Conservation (phyloP, 2,113 vertebrate genomes). For the Neotoma lepida region DNA sequence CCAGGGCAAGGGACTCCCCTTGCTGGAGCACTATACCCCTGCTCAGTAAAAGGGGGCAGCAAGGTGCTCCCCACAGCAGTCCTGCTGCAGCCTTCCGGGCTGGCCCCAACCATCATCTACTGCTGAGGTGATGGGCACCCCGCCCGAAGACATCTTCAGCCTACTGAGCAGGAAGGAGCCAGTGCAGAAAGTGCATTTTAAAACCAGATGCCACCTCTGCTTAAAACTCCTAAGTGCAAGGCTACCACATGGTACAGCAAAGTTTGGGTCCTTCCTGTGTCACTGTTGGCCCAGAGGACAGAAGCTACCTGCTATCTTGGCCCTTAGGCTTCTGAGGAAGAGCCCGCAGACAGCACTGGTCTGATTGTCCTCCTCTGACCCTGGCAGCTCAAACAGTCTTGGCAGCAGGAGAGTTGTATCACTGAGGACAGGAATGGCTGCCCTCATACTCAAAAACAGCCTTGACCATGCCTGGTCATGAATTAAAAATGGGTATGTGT, state of each 20-base stretch:
- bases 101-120: not conserved
- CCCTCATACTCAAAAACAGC: slow-evolving; percentile 33
- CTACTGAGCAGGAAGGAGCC: slow-evolving; percentile 43
- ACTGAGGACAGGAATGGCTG: not conserved
- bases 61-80: slow-evolving; percentile 36
- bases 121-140: not conserved
- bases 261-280: slow-evolving; percentile 46
- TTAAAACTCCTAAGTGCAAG: slow-evolving; percentile 71
- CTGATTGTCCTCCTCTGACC: not conserved
- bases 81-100: not conserved
- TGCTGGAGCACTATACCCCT: not conserved
- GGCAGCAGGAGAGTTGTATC: slow-evolving; percentile 29
- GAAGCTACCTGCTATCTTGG: not conserved
- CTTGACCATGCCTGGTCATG: slow-evolving; percentile 37
- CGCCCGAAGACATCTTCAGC: not conserved
- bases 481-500: slow-evolving; percentile 62
- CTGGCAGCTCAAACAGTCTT: not conserved
- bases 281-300: slow-evolving; percentile 19
- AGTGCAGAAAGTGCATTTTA: slow-evolving; percentile 46
- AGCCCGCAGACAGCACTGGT: not conserved
- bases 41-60: slow-evolving; percentile 8
- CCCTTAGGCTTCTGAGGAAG: not conserved
- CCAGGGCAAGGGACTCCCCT: slow-evolving; percentile 23
- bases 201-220: slow-evolving; percentile 68
- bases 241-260: not conserved